Evolutionary conservation across 2,797 vertebrate genomes (phyloP).

Genomic region (Gobionotothen gibberifrons): DNA sequence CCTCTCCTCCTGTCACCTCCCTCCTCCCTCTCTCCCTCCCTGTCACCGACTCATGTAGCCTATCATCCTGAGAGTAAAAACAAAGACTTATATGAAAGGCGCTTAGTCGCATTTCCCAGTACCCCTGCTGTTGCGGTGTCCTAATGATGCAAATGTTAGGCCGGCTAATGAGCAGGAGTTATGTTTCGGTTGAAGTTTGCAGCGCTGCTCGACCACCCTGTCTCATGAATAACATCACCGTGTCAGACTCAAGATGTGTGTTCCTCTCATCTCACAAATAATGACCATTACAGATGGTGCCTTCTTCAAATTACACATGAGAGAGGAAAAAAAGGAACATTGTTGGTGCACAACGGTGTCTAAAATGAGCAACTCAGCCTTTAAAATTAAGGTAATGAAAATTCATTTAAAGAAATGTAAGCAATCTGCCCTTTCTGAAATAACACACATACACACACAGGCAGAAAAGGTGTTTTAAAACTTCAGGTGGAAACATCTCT

Average conservation of each 20-base stretch:
- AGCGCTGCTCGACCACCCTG: constrained; percentile 50
- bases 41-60: constrained; percentile 72
- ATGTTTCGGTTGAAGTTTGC: constrained; percentile 66
- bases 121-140: constrained; percentile 73
- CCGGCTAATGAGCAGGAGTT: constrained; percentile 76
- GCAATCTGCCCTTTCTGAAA: constrained; percentile 36
- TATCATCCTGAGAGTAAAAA: constrained; percentile 69
- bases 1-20: constrained; percentile 47
- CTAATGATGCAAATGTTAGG: constrained; percentile 79
- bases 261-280: constrained; percentile 64
- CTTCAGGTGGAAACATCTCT: constrained; percentile 53
- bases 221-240: constrained; percentile 79
- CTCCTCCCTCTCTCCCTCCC: constrained; percentile 34
- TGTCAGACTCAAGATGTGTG: constrained; percentile 72
- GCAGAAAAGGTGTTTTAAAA: constrained; percentile 47
- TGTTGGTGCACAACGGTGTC: constrained; percentile 30
- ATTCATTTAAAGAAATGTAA: constrained; percentile 55
- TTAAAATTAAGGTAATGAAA: constrained; percentile 53
- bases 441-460: neutral
- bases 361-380: constrained; percentile 24
- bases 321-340: constrained; percentile 28
- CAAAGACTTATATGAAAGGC: constrained; percentile 71
- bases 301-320: constrained; percentile 47
- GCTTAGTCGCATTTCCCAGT: constrained; percentile 61
- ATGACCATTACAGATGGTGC: constrained; percentile 81